Evolutionary conservation across 2,888 invertebrate genomes (phyloP).

Genomic region (Lasioglossum calceatum): DNA sequence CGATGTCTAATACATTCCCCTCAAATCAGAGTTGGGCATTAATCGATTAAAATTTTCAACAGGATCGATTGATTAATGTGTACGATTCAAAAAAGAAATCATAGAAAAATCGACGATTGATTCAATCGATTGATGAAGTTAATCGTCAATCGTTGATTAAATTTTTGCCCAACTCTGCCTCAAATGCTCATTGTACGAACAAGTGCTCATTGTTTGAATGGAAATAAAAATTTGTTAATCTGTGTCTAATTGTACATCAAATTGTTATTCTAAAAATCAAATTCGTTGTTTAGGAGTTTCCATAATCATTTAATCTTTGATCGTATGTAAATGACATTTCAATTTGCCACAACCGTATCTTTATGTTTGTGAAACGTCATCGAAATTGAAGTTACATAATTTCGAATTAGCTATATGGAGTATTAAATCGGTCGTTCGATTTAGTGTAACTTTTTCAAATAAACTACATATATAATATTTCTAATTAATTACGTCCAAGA

Average conservation of each 20-base stretch:
- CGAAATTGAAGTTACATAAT: not conserved
- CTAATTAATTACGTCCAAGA: not conserved
- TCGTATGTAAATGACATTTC: not conserved
- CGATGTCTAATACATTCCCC: slow-evolving; percentile 28
- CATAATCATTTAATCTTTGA: not conserved
- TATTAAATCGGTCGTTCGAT: not conserved
- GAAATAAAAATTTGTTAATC: not conserved
- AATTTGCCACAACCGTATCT: not conserved
- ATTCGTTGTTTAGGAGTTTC: not conserved
- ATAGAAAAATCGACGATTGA: no score
- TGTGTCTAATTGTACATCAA: not conserved
- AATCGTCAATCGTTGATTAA: no score
- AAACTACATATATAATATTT: not conserved
- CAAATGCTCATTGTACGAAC: not conserved
- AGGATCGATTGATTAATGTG: no score
- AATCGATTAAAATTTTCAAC: no score
- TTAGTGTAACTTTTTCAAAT: not conserved
- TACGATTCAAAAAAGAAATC: no score
- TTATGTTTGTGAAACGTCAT: not conserved
- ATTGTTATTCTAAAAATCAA: not conserved
- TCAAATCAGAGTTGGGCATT: not conserved
- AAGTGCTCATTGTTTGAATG: not conserved
- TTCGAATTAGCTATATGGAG: not conserved
- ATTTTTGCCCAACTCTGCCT: not conserved
- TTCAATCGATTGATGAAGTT: no score